Conservation (phyloP, 2,888 invertebrate species). For the Drosophila anomalata region DNA sequence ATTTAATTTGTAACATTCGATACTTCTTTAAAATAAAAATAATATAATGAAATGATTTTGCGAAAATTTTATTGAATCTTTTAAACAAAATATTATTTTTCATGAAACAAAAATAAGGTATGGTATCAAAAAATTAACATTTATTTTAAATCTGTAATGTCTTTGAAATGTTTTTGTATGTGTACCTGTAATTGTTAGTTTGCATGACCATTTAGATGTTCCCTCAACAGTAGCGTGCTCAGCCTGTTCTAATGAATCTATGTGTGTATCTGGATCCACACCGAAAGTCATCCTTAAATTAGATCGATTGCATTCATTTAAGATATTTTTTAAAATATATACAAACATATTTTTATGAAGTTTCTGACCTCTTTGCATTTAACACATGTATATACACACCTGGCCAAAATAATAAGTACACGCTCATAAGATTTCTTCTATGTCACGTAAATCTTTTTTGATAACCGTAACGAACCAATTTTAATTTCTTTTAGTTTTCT, state of each 20-base stretch:
- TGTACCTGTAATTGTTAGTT: constrained; percentile 99
- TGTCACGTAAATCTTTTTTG: no score
- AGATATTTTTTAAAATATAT: constrained; percentile 3
- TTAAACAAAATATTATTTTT: no score
- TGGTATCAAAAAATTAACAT: constrained; percentile 7
- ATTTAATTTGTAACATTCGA: no score
- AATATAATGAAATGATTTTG: neutral
- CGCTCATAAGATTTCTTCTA: no score
- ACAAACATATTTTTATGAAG: neutral
- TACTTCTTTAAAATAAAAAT: no score
- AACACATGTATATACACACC: neutral
- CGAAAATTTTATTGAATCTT: neutral
- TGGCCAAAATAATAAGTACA: no score
- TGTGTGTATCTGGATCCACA: constrained; percentile 98
- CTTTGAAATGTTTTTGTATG: constrained; percentile 30
- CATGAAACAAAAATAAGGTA: constrained; percentile 9
- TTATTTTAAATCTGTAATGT: neutral
- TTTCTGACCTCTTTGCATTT: constrained; percentile 15
- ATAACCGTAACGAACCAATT: no score
- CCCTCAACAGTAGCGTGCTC: constrained; percentile 99
- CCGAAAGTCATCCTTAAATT: constrained; percentile 95
- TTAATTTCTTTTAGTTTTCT: no score
- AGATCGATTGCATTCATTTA: constrained; percentile 50
- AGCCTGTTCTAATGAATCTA: constrained; percentile 98
- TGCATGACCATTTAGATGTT: constrained; percentile 99